A percentile compares a stretch with the other conserved stretches of the same genome.
Conservation (phyloP, 2,888 invertebrate genomes). For the Macrosoma leucophasiata region DNA sequence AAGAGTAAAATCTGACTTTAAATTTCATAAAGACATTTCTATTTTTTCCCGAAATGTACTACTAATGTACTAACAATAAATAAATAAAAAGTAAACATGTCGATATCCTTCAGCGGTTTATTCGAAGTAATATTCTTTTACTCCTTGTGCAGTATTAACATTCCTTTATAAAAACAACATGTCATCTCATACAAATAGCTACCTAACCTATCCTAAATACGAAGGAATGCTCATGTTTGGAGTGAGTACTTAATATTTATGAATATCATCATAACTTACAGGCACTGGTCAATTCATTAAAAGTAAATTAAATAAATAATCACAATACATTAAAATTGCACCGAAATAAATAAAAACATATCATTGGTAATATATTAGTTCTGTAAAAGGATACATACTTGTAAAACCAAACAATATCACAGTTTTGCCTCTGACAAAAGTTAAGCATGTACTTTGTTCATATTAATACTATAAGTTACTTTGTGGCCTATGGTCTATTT, state of each 20-base stretch:
- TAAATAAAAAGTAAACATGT: no score
- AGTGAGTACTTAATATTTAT: constrained; percentile 38
- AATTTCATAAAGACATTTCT: no score
- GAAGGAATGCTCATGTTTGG: constrained; percentile 39
- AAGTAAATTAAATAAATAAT: constrained; percentile 23
- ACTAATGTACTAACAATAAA: no score
- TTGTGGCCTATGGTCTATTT: constrained; percentile 40
- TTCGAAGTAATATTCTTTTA: no score
- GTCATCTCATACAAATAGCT: no score
- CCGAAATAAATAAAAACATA: constrained; percentile 15
- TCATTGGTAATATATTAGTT: constrained; percentile 18
- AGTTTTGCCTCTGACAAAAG: constrained; percentile 39
- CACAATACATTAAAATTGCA: constrained; percentile 24
- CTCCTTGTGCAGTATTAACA: no score
- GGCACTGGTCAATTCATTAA: constrained; percentile 52
- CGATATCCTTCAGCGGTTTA: no score
- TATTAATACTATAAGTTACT: constrained; percentile 12
- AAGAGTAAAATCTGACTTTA: no score
- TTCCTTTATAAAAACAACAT: no score
- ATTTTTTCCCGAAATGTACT: no score
- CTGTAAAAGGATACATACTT: constrained; percentile 17
- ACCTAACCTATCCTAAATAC: no score
- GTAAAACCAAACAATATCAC: constrained; percentile 56
- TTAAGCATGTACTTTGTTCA: constrained; percentile 9
- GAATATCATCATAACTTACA: constrained; percentile 70